phyloP scores from a whole-genome alignment of 1,140 invertebrate genomes.

The Camponotus floridanus region DNA sequence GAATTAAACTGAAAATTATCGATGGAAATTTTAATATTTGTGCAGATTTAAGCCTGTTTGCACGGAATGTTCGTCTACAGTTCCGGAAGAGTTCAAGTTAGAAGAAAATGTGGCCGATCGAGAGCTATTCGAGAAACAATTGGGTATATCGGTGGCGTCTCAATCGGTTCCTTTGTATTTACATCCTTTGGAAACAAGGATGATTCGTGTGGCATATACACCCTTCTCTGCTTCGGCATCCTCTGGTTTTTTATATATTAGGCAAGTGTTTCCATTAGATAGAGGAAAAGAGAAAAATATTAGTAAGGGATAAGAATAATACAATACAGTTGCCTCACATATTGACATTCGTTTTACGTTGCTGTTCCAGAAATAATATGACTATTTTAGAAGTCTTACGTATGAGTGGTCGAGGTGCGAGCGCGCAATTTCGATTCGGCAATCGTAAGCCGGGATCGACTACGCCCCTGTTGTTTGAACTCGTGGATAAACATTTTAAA shows the following conservation, averaged over 20 bases:
- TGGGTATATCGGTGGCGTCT: slow-evolving; percentile 73
- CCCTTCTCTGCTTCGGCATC: slow-evolving; percentile 79
- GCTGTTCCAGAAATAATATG: slow-evolving; percentile 94
- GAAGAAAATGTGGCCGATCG: slow-evolving; percentile 77
- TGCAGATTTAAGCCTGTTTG: slow-evolving; percentile 81
- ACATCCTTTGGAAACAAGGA: slow-evolving; percentile 83
- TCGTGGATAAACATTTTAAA: slow-evolving; percentile 93
- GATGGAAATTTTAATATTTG: not conserved
- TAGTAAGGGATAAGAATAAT: not conserved
- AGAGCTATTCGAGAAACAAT: slow-evolving; percentile 76
- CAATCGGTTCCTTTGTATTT: slow-evolving; percentile 83
- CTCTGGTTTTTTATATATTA: slow-evolving; percentile 84
- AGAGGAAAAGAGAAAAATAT: too few relatives aligned
- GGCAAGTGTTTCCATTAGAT: slow-evolving; percentile 67
- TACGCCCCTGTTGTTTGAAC: slow-evolving; percentile 93
- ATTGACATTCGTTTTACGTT: slow-evolving; percentile 17
- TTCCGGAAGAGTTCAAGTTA: slow-evolving; percentile 83
- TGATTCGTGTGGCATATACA: slow-evolving; percentile 82
- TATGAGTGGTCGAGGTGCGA: slow-evolving; percentile 93
- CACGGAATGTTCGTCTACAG: slow-evolving; percentile 77
- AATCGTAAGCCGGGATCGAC: slow-evolving; percentile 93
- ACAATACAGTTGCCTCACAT: not conserved
- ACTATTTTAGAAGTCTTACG: slow-evolving; percentile 95
- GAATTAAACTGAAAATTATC: not conserved
- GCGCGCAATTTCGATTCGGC: slow-evolving; percentile 96